Evolutionary conservation across 2,113 vertebrate species (phyloP).

Genomic region (Ceuthmochares aereus): DNA sequence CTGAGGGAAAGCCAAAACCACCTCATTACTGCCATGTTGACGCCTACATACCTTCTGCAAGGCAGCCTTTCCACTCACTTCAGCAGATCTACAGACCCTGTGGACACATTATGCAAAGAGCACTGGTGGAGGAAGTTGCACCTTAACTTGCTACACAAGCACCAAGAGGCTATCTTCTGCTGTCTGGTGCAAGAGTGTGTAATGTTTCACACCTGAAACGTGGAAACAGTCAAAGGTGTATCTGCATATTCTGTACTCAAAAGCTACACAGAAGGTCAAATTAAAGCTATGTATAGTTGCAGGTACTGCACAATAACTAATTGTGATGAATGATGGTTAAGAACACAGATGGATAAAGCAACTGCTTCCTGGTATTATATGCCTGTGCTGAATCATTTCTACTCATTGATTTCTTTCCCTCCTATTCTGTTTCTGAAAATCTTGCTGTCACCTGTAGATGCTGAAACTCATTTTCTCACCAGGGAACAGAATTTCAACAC

Average conservation of each 20-base stretch:
- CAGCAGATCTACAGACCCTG: background rate
- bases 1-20: background rate
- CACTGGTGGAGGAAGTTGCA: too few relatives aligned
- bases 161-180: background rate
- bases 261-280: background rate
- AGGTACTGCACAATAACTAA: background rate
- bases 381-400: background rate
- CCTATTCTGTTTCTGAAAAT: background rate
- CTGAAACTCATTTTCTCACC: background rate
- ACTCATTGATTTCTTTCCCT: background rate
- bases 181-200: background rate
- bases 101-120: background rate
- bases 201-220: background rate
- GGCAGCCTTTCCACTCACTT: background rate
- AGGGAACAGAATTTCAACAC: background rate
- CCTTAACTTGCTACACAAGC: background rate
- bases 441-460: background rate
- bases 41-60: background rate
- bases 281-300: background rate
- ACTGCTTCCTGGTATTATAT: background rate
- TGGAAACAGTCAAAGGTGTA: background rate
- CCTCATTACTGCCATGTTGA: fast-evolving
- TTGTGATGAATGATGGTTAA: background rate
- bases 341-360: background rate
- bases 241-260: background rate